These are phyloP conservation scores for Orthosia cruda DNA, from an alignment of 2,888 invertebrate species.

Conservation along the genomic window DNA sequence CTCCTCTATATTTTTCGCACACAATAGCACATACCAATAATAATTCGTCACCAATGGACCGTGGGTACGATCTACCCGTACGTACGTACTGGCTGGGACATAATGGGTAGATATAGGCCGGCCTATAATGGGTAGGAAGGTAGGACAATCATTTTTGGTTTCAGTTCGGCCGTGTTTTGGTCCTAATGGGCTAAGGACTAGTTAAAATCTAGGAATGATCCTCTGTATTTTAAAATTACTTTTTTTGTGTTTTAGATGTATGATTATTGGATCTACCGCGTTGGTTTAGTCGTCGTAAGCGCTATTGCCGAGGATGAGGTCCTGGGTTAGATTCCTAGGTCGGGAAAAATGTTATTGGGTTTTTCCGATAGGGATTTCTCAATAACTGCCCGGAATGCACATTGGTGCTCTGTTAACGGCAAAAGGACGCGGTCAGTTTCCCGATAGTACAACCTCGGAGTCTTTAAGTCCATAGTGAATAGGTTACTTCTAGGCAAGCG, in stretches of 20 bases:
- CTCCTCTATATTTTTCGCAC: conserved; percentile 58
- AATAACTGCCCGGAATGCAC: too few relatives aligned
- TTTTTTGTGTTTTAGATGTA: conserved; percentile 5
- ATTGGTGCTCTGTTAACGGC: too few relatives aligned
- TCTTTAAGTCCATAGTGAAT: too few relatives aligned
- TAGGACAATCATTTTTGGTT: conserved; percentile 39
- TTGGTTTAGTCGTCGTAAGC: too few relatives aligned
- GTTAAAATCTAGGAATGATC: conserved; percentile 3
- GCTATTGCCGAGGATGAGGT: background rate
- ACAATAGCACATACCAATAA: conserved; percentile 66
- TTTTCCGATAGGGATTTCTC: background rate
- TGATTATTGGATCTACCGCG: too few relatives aligned
- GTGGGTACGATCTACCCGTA: conserved; percentile 12
- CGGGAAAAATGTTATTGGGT: background rate
- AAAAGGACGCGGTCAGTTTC: too few relatives aligned
- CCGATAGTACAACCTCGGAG: too few relatives aligned
- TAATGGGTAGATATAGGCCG: conserved; percentile 11
- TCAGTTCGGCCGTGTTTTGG: conserved; percentile 22
- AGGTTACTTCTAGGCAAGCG: too few relatives aligned
- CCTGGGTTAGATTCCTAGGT: background rate
- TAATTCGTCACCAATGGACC: conserved; percentile 68
- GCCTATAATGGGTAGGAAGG: conserved; percentile 19
- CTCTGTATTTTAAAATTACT: conserved; percentile 3
- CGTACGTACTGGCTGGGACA: background rate
- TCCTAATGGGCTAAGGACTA: background rate